Evolutionary conservation across 2,797 vertebrate genomes (phyloP), one percentile per base, ranked within the genome.

Genomic region (Arremon brunneinucha): DNA sequence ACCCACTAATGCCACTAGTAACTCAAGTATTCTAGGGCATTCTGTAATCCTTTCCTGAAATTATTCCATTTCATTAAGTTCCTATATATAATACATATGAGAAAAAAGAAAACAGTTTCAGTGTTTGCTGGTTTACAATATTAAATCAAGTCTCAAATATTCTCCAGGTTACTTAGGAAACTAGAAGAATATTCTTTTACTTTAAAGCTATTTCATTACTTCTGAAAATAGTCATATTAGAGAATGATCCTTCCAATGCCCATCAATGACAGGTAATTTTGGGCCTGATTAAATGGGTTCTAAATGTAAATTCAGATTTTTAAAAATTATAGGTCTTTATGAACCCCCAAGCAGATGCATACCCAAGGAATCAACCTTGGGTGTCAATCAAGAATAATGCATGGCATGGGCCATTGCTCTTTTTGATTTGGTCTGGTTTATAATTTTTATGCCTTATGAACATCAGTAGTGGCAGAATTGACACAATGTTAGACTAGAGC

Each of bases 391-490:
- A 91, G 69, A 68, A 82, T 28, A 67, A 76, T 79, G 41, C 50
- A 53, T 53, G 41, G 30, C 30, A 26, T 39, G 24, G 26, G 23
- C 10, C 12, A 34, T 30, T 26, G 7, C 22, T 70, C 50, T 91
- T 82, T 57, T 68, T 72, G 11, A n/a, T 76, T 49, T 69, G 3
- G 10, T 57, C n/a, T 71, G 6, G 2, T 91, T 88, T 90, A 55
- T 43, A 72, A 15, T 93, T 63, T 90, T 91, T 92, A 35, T 89
- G 62, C 30, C 35, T 92, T 93, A 76, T 78, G 94, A 95, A 89
- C 34, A 87, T 83, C n/a, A 64, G 22, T 63, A 94, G 83, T 85
- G 46, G n/a, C 65, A 97, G 70, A 96, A 95, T 90, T 94, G 39
- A 41, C 43, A 75, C 56, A 64, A 34, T 88, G 81, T 94, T 97